A percentile compares a stretch with the other conserved stretches of the same genome.
Conservation (phyloP, 1,140 invertebrate genomes). For the Leptinotarsa undecemlineata region DNA sequence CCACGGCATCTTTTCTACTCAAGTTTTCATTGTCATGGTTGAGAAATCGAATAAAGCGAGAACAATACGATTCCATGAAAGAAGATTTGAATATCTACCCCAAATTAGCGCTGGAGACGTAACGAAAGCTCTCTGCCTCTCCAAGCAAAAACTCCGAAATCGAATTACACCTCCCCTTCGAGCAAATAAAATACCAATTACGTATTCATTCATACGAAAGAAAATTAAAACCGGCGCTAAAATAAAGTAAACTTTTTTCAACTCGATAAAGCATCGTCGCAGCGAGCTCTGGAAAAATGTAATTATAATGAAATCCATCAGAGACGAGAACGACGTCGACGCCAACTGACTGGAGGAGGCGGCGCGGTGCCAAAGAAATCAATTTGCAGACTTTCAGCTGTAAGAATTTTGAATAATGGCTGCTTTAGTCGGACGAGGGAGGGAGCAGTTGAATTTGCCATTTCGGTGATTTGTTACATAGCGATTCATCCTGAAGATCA, state of each 20-base stretch:
- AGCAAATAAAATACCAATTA: conserved; percentile 20
- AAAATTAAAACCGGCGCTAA: conserved; percentile 16
- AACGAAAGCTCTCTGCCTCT: background rate
- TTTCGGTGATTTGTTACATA: no score
- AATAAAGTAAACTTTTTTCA: conserved; percentile 32
- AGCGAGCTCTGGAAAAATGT: conserved; percentile 45
- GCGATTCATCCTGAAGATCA: no score
- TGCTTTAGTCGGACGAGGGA: conserved; percentile 34
- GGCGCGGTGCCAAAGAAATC: conserved; percentile 32
- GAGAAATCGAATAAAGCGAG: no score
- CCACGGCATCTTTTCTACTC: no score
- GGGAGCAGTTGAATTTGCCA: conserved; percentile 4
- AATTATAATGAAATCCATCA: conserved; percentile 54
- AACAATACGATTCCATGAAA: no score
- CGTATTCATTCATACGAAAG: conserved; percentile 19
- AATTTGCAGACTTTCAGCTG: conserved; percentile 45
- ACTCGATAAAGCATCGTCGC: conserved; percentile 32
- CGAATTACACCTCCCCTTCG: conserved; percentile 14
- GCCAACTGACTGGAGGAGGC: conserved; percentile 18
- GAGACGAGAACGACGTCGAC: conserved; percentile 23
- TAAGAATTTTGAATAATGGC: conserved; percentile 52
- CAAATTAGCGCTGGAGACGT: background rate
- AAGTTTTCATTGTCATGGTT: no score
- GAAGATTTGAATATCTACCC: background rate
- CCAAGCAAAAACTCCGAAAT: conserved; percentile 1